Conservation (phyloP, 2,113 vertebrate species). For the Aplodontia rufa region DNA sequence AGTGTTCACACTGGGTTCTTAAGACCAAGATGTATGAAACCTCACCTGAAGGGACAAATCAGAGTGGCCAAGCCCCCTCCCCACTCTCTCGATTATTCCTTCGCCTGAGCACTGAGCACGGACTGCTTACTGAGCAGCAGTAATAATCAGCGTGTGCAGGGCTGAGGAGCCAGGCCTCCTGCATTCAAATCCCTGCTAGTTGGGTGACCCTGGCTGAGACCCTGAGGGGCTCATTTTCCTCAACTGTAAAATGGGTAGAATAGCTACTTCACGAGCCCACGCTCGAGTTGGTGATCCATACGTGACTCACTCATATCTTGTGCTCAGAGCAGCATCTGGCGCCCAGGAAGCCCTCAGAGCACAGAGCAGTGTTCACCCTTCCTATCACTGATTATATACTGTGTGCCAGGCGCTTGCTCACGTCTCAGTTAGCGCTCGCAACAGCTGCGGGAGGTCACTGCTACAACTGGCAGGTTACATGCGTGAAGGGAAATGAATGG, state of each 20-base stretch:
- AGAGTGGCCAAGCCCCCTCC: background rate
- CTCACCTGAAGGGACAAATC: background rate
- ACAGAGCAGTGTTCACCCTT: background rate
- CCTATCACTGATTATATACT: background rate
- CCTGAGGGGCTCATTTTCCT: background rate
- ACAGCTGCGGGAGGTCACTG: background rate
- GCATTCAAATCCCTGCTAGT: background rate
- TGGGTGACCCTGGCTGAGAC: background rate
- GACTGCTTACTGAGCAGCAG: background rate
- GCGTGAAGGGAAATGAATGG: background rate
- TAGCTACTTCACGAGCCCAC: background rate
- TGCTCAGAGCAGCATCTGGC: background rate
- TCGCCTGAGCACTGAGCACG: background rate
- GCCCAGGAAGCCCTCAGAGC: background rate
- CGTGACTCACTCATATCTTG: background rate
- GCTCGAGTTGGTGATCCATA: background rate
- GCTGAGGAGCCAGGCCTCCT: background rate
- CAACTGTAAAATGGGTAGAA: background rate
- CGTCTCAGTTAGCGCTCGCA: background rate
- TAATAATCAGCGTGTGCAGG: fast-evolving
- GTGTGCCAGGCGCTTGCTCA: background rate
- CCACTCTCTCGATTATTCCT: background rate
- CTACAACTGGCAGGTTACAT: background rate
- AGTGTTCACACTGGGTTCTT: background rate
- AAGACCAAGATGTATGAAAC: background rate